Evolutionary conservation across 1,140 invertebrate species (phyloP), one percentile per base, ranked within the genome.

Genomic region (Drosophila setifemur): DNA sequence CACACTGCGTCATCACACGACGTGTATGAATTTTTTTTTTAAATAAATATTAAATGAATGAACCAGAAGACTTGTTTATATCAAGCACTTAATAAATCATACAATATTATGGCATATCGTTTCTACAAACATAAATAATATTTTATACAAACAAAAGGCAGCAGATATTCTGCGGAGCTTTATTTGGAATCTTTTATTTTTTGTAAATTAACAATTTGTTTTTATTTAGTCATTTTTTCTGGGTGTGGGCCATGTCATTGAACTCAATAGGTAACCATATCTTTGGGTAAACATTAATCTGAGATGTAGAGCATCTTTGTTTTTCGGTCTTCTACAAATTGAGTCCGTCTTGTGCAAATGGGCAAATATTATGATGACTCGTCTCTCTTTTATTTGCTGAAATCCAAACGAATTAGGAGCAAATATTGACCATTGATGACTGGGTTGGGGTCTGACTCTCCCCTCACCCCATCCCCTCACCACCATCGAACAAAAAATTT

Each of bases 351-450:
- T 21, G 29, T 18, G 29, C 60, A 61, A 58, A 63, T 37, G 11
- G 18, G 8, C 60, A 63, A 63, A 63, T 63, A 61, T 63, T 63
- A 18, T 45, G 54, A 21, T 12, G 31, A n/a, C n/a, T 25, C 14
- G 11, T 14, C 5, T 25, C 12, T 4, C n/a, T 44, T 8, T 18
- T 67, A 7, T 67, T 67, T 53, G 16, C 28, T 11, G 9, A 33
- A 58, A 48, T 12, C 5, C 2, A 23, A 16, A 8, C 7, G 14
- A 37, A 67, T 43, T 16, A 35, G 25, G 18, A 23, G 9, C 21
- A 25, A 67, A 42, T 67, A 42, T 67, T 67, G 47, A 67, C 47
- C 47, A 67, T 67, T 23, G 63, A 52, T 67, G 45, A 67, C 26
- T 67, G 47, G 29, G 28, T 18, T 3, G 5, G 21, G 21, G 47